Conservation (phyloP, 2,113 vertebrate genomes). For the Ciconia stormi region DNA sequence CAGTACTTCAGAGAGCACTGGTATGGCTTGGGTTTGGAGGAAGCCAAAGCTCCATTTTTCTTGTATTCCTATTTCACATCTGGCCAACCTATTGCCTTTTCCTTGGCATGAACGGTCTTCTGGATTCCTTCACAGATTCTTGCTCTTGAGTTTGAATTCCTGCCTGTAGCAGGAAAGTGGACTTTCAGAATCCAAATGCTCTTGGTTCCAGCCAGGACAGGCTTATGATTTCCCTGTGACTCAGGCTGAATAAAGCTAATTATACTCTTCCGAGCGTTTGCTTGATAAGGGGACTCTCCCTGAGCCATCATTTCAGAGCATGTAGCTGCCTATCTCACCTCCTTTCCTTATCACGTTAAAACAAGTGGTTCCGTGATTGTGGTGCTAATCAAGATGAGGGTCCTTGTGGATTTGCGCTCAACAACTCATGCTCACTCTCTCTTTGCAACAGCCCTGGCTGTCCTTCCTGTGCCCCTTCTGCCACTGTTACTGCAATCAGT, state of each 20-base stretch:
- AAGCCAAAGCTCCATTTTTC: neutral
- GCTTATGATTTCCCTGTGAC: neutral
- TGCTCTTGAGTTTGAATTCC: neutral
- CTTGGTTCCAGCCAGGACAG: neutral
- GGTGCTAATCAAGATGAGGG: slow-evolving; percentile 38
- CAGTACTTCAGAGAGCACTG: neutral
- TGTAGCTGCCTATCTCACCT: slow-evolving; percentile 26
- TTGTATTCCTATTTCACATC: neutral
- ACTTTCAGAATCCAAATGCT: neutral
- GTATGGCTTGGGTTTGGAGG: neutral
- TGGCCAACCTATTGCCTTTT: neutral
- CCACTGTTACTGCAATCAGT: neutral
- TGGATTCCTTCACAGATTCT: neutral
- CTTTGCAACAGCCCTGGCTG: neutral
- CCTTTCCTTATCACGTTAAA: slow-evolving; percentile 32
- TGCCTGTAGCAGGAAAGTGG: neutral
- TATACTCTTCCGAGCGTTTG: neutral
- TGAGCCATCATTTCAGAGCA: neutral
- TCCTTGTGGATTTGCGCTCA: slow-evolving; percentile 31
- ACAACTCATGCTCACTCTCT: neutral
- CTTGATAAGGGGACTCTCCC: neutral
- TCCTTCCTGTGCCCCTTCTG: neutral
- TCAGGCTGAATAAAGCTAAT: neutral
- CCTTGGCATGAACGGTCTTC: neutral
- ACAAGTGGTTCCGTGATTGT: slow-evolving; percentile 9